Evolutionary conservation across 2,888 invertebrate species (phyloP), one percentile per base, ranked within the genome.

Genomic region (Mythimna lalbum): DNA sequence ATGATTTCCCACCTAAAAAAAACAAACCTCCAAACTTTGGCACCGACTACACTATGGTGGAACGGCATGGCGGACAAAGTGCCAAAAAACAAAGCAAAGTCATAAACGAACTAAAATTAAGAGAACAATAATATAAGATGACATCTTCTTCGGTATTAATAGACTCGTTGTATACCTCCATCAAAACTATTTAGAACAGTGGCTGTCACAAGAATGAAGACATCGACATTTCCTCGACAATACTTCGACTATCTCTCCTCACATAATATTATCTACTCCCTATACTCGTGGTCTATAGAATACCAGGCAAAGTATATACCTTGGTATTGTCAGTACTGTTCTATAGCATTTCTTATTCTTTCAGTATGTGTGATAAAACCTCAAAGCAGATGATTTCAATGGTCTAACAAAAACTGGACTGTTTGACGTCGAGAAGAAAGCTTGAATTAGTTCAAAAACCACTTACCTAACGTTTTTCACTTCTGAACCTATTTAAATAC

Each of bases 171-270:
- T 21, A 31, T 52, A 65, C 69, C 60, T 73, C 31, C 43, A 68
- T 83, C 81, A 73, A 69, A 80, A 69, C 64, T 57, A 33, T 60
- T 70, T 50, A 31, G 27, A 69, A 83, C 69, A 78, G 66, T 57
- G 39, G 31, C 69, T 81, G 76, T 78, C 79, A 76, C 23, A 36
- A 49, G 52, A 33, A 27, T 68, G 69, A 78, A 71, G 67, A 73
- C 72, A 73, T 75, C 65, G 27, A 73, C n/a, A 43, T 71, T 69
- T 65, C n/a, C 49, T 59, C 49, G 21, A 83, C 83, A 83, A 76
- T 76, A 60, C 68, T 62, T 43, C 31, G 21, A 64, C 64, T 73
- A 69, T 71, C 68, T 78, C 53, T n/a, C 43, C n/a, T 47, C 59
- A 52, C 60, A 78, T 69, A 65, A 76, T 71, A 69, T 59, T 72